phyloP scores from a whole-genome alignment of 2,113 vertebrate genomes.

The Poeciliopsis retropinna region DNA sequence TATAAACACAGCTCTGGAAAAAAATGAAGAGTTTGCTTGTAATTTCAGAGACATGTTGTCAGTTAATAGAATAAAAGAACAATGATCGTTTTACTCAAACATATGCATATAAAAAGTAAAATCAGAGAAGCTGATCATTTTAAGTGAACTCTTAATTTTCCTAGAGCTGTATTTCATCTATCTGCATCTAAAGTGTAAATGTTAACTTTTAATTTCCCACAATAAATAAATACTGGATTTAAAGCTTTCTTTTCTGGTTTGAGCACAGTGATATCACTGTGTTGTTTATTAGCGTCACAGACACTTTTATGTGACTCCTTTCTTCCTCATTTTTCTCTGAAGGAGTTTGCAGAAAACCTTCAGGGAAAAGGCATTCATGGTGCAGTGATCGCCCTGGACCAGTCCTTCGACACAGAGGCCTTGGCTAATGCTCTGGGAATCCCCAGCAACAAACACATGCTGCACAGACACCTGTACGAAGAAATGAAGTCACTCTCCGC shows the following conservation, averaged over 20 bases:
- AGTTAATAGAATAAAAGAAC: too few species aligned
- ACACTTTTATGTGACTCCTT: too few species aligned
- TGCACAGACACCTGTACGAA: constrained; percentile 84
- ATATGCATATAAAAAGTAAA: neutral
- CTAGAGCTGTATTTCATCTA: neutral
- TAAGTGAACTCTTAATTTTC: too few species aligned
- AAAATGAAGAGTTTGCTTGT: too few species aligned
- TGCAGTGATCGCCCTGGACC: constrained; percentile 83
- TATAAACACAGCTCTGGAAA: too few species aligned
- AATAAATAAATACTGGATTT: neutral
- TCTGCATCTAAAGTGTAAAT: neutral
- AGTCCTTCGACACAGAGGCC: constrained; percentile 81
- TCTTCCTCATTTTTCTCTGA: constrained; percentile 16
- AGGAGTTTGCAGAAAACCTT: constrained; percentile 87
- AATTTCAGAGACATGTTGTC: too few species aligned
- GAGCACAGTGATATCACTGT: too few species aligned
- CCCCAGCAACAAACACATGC: constrained; percentile 84
- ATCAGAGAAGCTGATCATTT: too few species aligned
- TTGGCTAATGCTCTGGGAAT: constrained; percentile 80
- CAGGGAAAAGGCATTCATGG: constrained; percentile 87
- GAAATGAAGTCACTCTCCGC: constrained; percentile 82
- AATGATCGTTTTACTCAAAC: too few species aligned
- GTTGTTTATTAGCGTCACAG: neutral
- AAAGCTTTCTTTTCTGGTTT: neutral
- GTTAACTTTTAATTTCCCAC: neutral